Conservation (phyloP, 2,888 invertebrate species). For the Agriopis aurantiaria region DNA sequence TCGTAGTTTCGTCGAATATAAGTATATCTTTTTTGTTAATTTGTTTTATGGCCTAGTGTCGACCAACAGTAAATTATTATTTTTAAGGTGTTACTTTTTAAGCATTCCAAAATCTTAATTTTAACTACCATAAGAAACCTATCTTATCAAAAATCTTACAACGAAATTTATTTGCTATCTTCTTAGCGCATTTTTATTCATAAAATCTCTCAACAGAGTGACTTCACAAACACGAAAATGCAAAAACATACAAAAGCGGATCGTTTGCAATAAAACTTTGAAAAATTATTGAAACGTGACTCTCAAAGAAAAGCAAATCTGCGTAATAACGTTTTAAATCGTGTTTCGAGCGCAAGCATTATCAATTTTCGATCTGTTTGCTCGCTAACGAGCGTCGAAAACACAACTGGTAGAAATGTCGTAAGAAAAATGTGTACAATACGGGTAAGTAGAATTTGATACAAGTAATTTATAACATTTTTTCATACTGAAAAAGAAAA, state of each 20-base stretch:
- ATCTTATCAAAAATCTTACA: neutral
- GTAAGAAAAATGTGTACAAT: conserved; percentile 15
- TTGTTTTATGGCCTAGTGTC: no score
- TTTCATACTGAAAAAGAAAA: neutral
- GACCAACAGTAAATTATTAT: no score
- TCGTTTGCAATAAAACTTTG: conserved; percentile 24
- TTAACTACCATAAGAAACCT: neutral
- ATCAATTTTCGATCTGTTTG: conserved; percentile 14
- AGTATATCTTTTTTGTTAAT: no score
- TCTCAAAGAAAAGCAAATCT: conserved; percentile 8
- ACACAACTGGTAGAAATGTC: conserved; percentile 12
- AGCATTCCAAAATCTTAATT: no score
- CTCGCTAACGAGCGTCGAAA: conserved; percentile 16
- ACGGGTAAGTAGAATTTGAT: conserved; percentile 12
- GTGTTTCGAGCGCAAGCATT: conserved; percentile 11
- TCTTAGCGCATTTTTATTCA: conserved; percentile 3
- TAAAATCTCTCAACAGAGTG: neutral
- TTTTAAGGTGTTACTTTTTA: no score
- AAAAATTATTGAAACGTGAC: conserved; percentile 22
- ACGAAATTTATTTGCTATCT: neutral
- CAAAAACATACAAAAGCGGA: conserved; percentile 15
- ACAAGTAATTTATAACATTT: neutral
- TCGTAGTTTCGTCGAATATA: no score
- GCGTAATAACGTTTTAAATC: conserved; percentile 20
- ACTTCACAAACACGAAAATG: conserved; percentile 5